Conservation (phyloP, 2,113 vertebrate species). For the Danionella cerebrum region DNA sequence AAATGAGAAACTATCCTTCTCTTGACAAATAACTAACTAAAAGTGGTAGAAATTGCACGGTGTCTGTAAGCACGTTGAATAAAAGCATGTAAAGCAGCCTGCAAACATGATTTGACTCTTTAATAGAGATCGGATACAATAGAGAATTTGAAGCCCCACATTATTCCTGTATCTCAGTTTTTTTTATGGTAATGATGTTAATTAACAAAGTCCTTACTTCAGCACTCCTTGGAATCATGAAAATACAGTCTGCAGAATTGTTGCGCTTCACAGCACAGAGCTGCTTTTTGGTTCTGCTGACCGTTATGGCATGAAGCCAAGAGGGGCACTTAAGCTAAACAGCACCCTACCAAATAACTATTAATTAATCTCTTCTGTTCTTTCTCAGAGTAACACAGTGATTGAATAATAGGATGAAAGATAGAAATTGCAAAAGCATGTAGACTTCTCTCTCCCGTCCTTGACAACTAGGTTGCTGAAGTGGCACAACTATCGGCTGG, state of each 20-base stretch:
- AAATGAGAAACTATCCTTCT: too few species aligned
- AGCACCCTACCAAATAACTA: neutral
- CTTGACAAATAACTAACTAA: too few species aligned
- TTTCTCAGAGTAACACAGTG: neutral
- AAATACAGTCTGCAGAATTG: neutral
- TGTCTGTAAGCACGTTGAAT: too few species aligned
- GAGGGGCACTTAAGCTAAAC: constrained; percentile 10
- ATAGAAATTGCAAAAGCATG: constrained; percentile 20
- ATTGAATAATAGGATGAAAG: neutral
- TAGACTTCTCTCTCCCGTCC: constrained; percentile 21
- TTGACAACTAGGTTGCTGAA: constrained; percentile 37
- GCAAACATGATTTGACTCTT: too few species aligned
- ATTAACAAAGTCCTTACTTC: constrained; percentile 28
- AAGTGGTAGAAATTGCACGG: too few species aligned
- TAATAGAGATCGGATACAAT: too few species aligned
- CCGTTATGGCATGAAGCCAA: constrained; percentile 6
- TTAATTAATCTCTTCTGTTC: neutral
- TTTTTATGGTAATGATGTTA: neutral
- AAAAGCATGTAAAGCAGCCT: too few species aligned
- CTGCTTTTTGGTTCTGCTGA: neutral
- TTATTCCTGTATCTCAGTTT: neutral
- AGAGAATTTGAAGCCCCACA: neutral
- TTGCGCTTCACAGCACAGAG: neutral
- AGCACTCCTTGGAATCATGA: neutral
- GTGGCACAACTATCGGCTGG: constrained; percentile 22